Percentiles rank a stretch among this genome's conserved stretches.
Evolutionary conservation across 2,797 vertebrate genomes (phyloP).

Genomic region (Spea hammondii): DNA sequence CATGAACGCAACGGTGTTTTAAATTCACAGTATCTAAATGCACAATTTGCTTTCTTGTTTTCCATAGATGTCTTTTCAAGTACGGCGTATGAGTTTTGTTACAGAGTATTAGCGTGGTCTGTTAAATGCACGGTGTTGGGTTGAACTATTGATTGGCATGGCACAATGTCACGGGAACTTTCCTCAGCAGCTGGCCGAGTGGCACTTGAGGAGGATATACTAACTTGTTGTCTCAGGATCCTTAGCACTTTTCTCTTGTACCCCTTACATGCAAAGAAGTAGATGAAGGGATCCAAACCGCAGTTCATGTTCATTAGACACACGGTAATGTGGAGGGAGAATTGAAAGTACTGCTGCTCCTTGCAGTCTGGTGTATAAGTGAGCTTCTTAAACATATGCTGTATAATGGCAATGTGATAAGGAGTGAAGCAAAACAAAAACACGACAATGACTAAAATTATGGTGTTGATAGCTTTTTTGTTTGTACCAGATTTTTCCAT

Average conservation of each 20-base stretch:
- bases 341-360: conserved; percentile 80
- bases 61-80: too few species aligned
- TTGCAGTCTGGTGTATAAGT: conserved; percentile 65
- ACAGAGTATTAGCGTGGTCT: neutral
- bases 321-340: conserved; percentile 87
- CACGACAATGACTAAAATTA: conserved; percentile 88
- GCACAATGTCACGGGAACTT: conserved; percentile 77
- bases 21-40: too few species aligned
- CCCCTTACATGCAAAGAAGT: conserved; percentile 97
- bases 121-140: conserved; percentile 57
- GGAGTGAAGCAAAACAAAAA: conserved; percentile 91
- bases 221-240: conserved; percentile 82
- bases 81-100: too few species aligned
- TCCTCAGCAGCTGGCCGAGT: conserved; percentile 82
- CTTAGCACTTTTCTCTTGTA: conserved; percentile 91
- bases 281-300: conserved; percentile 93
- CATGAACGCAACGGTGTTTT: too few species aligned
- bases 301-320: conserved; percentile 95
- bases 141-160: conserved; percentile 64
- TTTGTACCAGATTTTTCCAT: conserved; percentile 87
- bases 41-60: too few species aligned
- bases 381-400: conserved; percentile 93
- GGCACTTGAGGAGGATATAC: conserved; percentile 85
- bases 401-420: conserved; percentile 87
- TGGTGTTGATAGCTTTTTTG: conserved; percentile 90